Evolutionary conservation across 1,140 invertebrate species (phyloP).

Genomic region (Drosophila ananassae): DNA sequence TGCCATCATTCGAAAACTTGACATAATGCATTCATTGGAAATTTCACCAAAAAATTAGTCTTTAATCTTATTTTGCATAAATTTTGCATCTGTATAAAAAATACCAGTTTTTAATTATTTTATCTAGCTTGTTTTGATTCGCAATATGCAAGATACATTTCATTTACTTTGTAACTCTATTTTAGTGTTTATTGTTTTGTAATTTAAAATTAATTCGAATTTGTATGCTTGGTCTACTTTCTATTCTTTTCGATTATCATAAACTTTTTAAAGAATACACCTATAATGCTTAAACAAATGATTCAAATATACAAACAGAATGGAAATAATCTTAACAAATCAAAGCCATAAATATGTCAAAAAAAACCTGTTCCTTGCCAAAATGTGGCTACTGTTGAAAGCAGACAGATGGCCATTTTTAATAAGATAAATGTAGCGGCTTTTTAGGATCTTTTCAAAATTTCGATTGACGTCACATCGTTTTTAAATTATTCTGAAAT

Average conservation of each 20-base stretch:
- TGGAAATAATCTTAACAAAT: slow-evolving; percentile 41
- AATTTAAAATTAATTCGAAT: neutral
- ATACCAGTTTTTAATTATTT: too few species aligned
- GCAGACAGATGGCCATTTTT: slow-evolving; percentile 4
- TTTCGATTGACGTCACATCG: slow-evolving; percentile 1
- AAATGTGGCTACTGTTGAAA: slow-evolving; percentile 41
- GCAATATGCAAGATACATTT: neutral
- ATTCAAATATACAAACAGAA: slow-evolving; percentile 34
- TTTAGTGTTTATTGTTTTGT: neutral
- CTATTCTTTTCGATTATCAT: neutral
- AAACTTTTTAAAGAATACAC: neutral
- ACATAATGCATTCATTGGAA: neutral
- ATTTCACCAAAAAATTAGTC: neutral
- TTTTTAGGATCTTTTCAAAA: neutral
- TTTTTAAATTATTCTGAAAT: neutral
- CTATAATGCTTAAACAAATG: slow-evolving; percentile 1
- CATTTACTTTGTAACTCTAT: neutral
- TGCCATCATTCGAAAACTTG: neutral
- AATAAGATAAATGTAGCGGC: neutral
- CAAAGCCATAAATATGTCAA: slow-evolving; percentile 36
- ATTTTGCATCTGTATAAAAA: too few species aligned
- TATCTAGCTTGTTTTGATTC: neutral
- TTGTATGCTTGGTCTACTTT: slow-evolving; percentile 17
- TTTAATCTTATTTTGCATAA: neutral
- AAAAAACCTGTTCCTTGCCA: slow-evolving; percentile 36